A percentile compares a stretch with the other conserved stretches of the same genome.
phyloP scores from a whole-genome alignment of 2,888 invertebrate species.

The Agrotis segetum region DNA sequence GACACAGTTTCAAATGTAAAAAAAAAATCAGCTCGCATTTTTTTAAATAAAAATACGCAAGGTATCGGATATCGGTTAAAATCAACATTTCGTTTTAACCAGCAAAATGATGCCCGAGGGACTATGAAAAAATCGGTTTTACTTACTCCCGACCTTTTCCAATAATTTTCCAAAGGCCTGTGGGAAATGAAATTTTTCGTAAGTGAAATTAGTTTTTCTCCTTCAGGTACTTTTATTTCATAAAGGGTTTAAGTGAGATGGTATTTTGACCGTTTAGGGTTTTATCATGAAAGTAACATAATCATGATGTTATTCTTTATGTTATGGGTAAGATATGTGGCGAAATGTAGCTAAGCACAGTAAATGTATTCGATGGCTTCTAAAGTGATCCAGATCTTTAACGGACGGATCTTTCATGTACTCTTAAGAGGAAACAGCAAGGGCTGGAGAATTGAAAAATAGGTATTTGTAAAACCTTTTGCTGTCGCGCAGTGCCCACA shows the following conservation, averaged over 20 bases:
- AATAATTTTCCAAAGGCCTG: conserved; percentile 46
- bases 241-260: background rate
- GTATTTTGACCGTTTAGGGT: background rate
- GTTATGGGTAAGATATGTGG: too few relatives aligned
- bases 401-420: too few relatives aligned
- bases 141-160: conserved; percentile 42
- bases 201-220: conserved; percentile 30
- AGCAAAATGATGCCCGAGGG: conserved; percentile 51
- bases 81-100: conserved; percentile 53
- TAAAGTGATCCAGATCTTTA: too few relatives aligned
- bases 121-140: conserved; percentile 48
- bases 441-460: too few relatives aligned
- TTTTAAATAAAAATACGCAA: conserved; percentile 36
- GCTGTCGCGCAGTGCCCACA: too few relatives aligned
- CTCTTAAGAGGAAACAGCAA: too few relatives aligned
- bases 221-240: background rate
- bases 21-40: conserved; percentile 11
- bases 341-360: too few relatives aligned
- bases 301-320: too few relatives aligned
- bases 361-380: too few relatives aligned
- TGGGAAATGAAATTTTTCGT: conserved; percentile 31
- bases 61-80: conserved; percentile 33
- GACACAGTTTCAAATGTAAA: conserved; percentile 30
- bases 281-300: background rate
- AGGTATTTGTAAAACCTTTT: too few relatives aligned